phyloP scores from a whole-genome alignment of 2,113 vertebrate genomes.

The Beaufortia kweichowensis region DNA sequence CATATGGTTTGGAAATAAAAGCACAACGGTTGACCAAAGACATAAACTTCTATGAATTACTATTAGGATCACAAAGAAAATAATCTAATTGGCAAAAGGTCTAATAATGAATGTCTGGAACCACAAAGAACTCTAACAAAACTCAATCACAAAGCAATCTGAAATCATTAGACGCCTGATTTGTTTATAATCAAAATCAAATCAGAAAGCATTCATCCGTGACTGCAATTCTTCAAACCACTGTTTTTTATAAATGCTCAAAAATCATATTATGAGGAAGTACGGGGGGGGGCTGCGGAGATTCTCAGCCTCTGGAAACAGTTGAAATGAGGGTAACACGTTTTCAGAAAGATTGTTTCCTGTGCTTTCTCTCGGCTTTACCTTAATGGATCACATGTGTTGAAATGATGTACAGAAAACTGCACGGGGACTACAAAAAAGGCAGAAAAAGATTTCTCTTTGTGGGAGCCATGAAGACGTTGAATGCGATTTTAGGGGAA shows the following conservation, averaged over 20 bases:
- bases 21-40: neutral
- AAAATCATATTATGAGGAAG: conserved; percentile 50
- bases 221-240: conserved; percentile 2
- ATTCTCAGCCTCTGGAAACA: conserved; percentile 60
- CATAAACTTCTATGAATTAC: neutral
- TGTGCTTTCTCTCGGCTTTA: conserved; percentile 65
- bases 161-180: neutral
- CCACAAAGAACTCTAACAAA: neutral
- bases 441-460: conserved; percentile 13
- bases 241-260: conserved; percentile 43
- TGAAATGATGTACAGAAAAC: conserved; percentile 57
- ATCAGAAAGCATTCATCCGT: neutral
- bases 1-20: neutral
- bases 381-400: conserved; percentile 77
- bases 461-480: conserved; percentile 30
- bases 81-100: neutral
- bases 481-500: conserved; percentile 48
- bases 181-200: conserved; percentile 1
- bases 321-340: conserved; percentile 63
- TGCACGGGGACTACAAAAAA: conserved; percentile 28
- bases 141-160: neutral
- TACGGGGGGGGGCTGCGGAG: conserved; percentile 37
- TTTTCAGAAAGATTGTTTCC: conserved; percentile 65
- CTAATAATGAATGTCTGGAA: neutral
- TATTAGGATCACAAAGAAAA: neutral